Percentiles rank a stretch among this genome's conserved stretches.
Evolutionary conservation across 2,888 invertebrate genomes (phyloP).

Genomic region (Chrysina gloriosa): DNA sequence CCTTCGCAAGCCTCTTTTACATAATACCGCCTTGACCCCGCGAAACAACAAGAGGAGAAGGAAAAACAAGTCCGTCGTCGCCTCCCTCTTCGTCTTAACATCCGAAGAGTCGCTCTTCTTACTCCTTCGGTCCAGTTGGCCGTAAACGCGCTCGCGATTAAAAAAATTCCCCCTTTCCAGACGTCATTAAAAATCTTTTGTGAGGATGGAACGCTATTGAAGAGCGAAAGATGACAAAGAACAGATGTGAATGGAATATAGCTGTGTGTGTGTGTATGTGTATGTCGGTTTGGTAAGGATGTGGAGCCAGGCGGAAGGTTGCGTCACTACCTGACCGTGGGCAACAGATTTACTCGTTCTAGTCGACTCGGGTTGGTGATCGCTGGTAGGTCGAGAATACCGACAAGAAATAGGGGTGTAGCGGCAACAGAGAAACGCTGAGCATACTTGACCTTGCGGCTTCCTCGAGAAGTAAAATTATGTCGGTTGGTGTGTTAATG

Average conservation of each 20-base stretch:
- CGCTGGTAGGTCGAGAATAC: neutral
- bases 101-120: no score
- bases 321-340: conserved; percentile 47
- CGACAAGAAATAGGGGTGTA: conserved; percentile 16
- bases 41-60: no score
- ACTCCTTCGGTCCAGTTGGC: conserved; percentile 2
- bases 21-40: no score
- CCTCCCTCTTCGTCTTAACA: no score
- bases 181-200: conserved; percentile 21
- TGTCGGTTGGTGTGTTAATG: conserved; percentile 34
- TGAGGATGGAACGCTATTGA: neutral
- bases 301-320: conserved; percentile 42
- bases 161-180: neutral
- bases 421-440: conserved; percentile 38
- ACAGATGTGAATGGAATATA: conserved; percentile 35
- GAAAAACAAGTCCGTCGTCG: no score
- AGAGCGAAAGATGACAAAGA: conserved; percentile 13
- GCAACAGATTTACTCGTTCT: conserved; percentile 43
- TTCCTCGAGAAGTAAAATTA: conserved; percentile 28
- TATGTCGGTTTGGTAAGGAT: neutral
- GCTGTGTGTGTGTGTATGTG: neutral
- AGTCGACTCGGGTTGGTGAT: neutral
- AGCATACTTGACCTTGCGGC: conserved; percentile 33
- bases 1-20: no score
- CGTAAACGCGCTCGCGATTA: neutral